Evolutionary conservation across 2,113 vertebrate genomes (phyloP), one percentile per base, ranked within the genome.

Genomic region (Ictalurus furcatus): DNA sequence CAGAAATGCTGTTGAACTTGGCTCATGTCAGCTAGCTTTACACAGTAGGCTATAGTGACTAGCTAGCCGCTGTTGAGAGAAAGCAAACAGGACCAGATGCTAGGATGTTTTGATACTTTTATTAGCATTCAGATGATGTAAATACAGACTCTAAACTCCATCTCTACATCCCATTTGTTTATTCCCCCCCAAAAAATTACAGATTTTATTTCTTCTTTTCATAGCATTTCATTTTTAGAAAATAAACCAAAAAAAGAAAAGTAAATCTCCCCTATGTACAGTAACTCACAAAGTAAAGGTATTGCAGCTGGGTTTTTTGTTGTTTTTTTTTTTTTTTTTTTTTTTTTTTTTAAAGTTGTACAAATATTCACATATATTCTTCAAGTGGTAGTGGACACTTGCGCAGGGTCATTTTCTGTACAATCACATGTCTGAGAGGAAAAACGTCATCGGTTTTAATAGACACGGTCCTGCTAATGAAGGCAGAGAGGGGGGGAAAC

Each of bases 361-460:
- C 93, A 95, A 63, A 84, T 95, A 93, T 94, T 91, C 91, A 93
- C 91, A 95, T 92, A 95, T 92, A 94, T 90, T 84, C 87, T 93
- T 93, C 93, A 95, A 90, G 88, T 89, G 86, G 88, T 89, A 93
- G 40, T 89, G 88, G 87, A 71, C 71, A 85, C 74, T 59, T n/a
- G 82, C 76, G 63, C 21, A 54, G 83, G 87, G 63, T 40, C 92
- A 91, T 93, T 92, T 95, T 94, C 95, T 96, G 95, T 96, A 95
- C 94, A 94, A 95, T 95, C 94, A 94, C 92, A 96, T 93, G 95
- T 94, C 94, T 23, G 85, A 82, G 23, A 71, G 59, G 92, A 89
- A 89, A 54, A 76, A 71, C 80, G 86, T 85, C 71, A 87, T 85
- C 30, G 88, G 83, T 78, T 61, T 71, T n/a, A 78, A 79, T 30